Base-by-base conservation (phyloP, 2,888 invertebrate species). In the Agelastica alni region DNA sequence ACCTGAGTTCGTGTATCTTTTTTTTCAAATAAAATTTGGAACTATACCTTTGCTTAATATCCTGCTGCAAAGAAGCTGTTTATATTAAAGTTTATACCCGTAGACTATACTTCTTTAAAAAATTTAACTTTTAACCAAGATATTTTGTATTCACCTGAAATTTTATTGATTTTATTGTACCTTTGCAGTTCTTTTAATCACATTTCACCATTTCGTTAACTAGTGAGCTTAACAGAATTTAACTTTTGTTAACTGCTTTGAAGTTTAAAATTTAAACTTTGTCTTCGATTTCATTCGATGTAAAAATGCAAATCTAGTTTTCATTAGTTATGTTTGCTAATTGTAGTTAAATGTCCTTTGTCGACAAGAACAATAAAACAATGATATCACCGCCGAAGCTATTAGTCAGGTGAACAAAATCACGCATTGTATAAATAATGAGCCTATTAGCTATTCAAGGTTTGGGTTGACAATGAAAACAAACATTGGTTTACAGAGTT, bases 251-350 rank as follows among this genome's bases (percentile, higher is more conserved):
- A 41, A 31, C 39, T 39, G 31, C 18, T 48, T 7, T 48, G 12
- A 48, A 48, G 30, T 48, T 48, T 30, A 39, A 41, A 48, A 17
- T 48, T 48, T 31, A 39, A 48, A 48, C 28, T 48, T 48, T 18
- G n/a, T 12, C 30, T 17, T n/a, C n/a, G 30, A 14, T 31, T 30
- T 30, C 48, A 39, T 17, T 30, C 39, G 18, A 48, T 39, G 41
- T 48, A 12, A n/a, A 26, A 17, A 37, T 47, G 48, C 37, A 48
- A 48, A 48, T 30, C 41, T 10, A 18, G 48, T 48, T 48, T 20
- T 48, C 20, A 14, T 34, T 34, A 34, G 22, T 31, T 39, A 20
- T 20, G 48, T 48, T 48, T 31, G 22, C 39, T 48, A 48, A 48
- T 48, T 48, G 30, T 31, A 48, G 31, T 31, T 48, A 16, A 31